Base-by-base conservation (phyloP, 2,113 vertebrate genomes). In the Lipophrys pholis region DNA sequence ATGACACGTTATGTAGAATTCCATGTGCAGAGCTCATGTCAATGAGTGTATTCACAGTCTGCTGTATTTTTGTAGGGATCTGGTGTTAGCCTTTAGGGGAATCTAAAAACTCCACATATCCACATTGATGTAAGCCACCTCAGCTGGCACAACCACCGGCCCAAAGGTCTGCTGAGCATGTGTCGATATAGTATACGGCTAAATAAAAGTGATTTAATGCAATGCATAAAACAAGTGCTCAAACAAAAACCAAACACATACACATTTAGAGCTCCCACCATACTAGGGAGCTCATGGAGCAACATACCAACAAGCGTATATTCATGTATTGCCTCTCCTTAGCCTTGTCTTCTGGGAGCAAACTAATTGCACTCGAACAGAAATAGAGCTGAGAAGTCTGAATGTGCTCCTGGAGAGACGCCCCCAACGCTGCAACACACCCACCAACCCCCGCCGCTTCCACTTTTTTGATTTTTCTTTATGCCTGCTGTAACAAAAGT, bases 341-440 rank as follows among this genome's bases (percentile, higher is more conserved):
- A 82, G 74, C 79, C 77, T 78, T 84, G 87, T 92, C 93, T 93
- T 90, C 80, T 84, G 93, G 93, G 93, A 93, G 86, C 78, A 73
- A 73, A 81, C 87, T 93, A 93, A 94, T 93, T 94, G 91, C 77
- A 21, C 82, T 86, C 72, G 81, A 92, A 93, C 91, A 91, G 92
- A 92, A 94, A 93, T 91, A 93, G 92, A 89, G 89, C 84, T 83
- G 82, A 82, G 85, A 76, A 89, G 82, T 89, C 70, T 85, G 69
- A 88, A 78, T 76, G 58, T 81, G 79, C 90, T 91, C 87, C 89
- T 85, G 80, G 83, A 89, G 90, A 86, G 86, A 90, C 71, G 63
- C 91, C 89, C 86, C 90, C 72, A 86, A 91, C 76, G 85, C 82
- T 30, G 36, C 76, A 81, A 85, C 88, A 86, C 78, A 83, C 82